Percentiles rank a stretch among this genome's conserved stretches.
Conservation (phyloP, 2,113 vertebrate species). For the Epinephelus cyanopodus region DNA sequence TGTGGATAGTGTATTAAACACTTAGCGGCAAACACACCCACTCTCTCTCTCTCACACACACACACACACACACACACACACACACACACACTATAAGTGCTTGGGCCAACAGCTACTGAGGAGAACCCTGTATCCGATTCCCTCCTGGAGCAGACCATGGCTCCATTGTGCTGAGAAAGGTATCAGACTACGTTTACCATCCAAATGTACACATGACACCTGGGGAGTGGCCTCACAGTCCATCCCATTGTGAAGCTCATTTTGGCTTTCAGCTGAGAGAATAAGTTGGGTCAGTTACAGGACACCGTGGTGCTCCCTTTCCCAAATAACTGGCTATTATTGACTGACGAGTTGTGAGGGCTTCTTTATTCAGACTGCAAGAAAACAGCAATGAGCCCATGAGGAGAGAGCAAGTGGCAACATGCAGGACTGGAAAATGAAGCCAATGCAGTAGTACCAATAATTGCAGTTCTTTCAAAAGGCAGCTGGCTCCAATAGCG, state of each 20-base stretch:
- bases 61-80: not conserved
- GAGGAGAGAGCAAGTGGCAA: not conserved
- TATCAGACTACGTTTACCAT: constrained; percentile 59
- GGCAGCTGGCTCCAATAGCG: no score
- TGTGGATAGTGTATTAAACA: constrained; percentile 20
- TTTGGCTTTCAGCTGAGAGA: constrained; percentile 57
- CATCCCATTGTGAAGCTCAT: constrained; percentile 53
- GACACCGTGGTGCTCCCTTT: constrained; percentile 47
- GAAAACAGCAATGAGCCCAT: not conserved
- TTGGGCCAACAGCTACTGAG: not conserved
- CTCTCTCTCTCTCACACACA: not conserved
- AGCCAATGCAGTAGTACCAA: no score
- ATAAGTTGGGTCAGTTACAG: constrained; percentile 47
- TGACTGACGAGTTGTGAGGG: constrained; percentile 8
- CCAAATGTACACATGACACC: constrained; percentile 65
- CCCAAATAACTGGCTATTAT: constrained; percentile 33
- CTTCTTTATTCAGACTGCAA: constrained; percentile 16
- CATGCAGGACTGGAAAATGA: no score
- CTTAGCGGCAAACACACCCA: not conserved
- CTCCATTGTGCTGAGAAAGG: constrained; percentile 43
- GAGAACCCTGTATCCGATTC: constrained; percentile 40
- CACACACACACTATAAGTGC: not conserved
- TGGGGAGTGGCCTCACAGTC: constrained; percentile 50
- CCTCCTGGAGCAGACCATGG: constrained; percentile 31
- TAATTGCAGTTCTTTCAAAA: no score